Evolutionary conservation across 2,113 vertebrate genomes (phyloP), one percentile per base, ranked within the genome.

Genomic region (Phycodurus eques): DNA sequence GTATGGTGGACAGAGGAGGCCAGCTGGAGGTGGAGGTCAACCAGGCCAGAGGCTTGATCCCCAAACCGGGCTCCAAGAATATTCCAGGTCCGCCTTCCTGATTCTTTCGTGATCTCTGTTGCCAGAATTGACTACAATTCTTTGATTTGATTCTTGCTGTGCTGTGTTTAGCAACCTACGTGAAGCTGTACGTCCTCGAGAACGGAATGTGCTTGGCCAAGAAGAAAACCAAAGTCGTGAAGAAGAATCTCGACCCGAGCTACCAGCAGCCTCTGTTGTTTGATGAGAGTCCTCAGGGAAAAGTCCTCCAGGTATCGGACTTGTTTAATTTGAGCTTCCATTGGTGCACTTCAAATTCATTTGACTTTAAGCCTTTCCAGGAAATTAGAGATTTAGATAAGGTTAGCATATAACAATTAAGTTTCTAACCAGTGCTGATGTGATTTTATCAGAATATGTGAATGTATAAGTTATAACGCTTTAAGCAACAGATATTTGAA

Each of bases 11-110:
- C 77, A 89, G 96, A 71, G 96, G 93, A 3, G 96, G 97, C 49
- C 98, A 98, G 88, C 92, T 99, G 78, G 96, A 99, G 87, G 97
- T 99, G 79, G 96, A 98, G 80, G 94, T 99, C 84, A 98, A 95
- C 76, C 96, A 98, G 89, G 97, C 96, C 33, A 92, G 98, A 85
- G 92, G 96, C 1, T 91, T 99, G 54, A 98, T 91, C 69, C 94
- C 96, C 0, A 99, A 99, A 88, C 87, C 95, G 53, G 95, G 96
- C 78, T 96, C 96, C 87, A 99, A 96, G 88, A 94, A 93, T 88
- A 90, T 96, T 84, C 96, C 96, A 87, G 95, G 98, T 98, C 27
- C 43, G 8, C 46, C 62, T 71, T 64, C 19, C 2, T 27, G 27
- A 2, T 31, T 1, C 62, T 19, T 15, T 33, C 0, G 12, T 13